Base-by-base conservation (phyloP, 2,113 vertebrate genomes). In the Psilopogon haemacephalus region DNA sequence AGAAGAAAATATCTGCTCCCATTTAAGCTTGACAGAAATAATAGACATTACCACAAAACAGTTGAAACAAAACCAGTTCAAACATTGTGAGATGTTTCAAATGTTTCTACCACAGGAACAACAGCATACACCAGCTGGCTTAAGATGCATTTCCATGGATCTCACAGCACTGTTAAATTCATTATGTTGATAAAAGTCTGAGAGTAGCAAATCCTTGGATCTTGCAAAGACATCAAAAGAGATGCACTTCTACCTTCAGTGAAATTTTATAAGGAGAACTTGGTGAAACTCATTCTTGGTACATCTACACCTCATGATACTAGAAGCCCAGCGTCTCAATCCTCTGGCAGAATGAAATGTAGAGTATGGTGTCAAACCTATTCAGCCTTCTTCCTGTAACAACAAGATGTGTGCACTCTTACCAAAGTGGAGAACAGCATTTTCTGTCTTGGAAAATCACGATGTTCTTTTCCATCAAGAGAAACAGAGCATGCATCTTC, bases 231-330 rank as follows among this genome's bases (percentile, higher is more conserved):
- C 11, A 55, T 28, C 5, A 24, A 2, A 55, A 72, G 26, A 79
- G 6, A 30, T n/a, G 16, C 6, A 16, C 15, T 75, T 72, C 30
- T 46, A 16, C 15, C 11, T 55, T 33, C 13, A 23, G 13, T 38
- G 38, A 30, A 26, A 2, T 38, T 42, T 64, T 27, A 5, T 12
- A 32, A 28, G 18, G 37, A 60, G 40, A 54, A 54, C 0, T 0
- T 5, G 19, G 15, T 32, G 32, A 56, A 63, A 72, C n/a, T 54
- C 32, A 42, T 6, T n/a, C 48, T 55, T 15, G 6, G 4, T 23
- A n/a, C 21, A 46, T 24, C 8, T 46, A 50, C 4, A 3, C 11
- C 77, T 20, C 40, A 12, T 0, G 0, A 26, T 16, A 32, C 33
- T 46, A 32, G 37, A 78, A 59, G 28, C 20, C n/a, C 1, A 0